phyloP scores from a whole-genome alignment of 2,888 invertebrate species.

The Hedya salicella region DNA sequence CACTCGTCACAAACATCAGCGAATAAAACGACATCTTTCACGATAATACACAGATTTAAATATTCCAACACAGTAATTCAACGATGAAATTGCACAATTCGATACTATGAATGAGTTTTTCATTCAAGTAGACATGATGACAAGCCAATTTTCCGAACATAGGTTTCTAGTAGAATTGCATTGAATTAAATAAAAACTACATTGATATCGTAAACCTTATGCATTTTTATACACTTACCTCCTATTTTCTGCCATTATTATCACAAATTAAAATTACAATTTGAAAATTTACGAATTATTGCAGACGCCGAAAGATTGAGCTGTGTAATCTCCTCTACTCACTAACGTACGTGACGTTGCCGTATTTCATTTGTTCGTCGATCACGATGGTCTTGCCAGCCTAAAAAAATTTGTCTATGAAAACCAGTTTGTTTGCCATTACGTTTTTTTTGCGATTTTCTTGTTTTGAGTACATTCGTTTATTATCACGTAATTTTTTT shows the following conservation, averaged over 20 bases:
- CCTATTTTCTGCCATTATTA: constrained; percentile 85
- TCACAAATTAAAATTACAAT: constrained; percentile 67
- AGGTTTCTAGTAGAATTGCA: constrained; percentile 54
- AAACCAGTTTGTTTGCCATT: constrained; percentile 47
- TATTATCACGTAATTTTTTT: too few species aligned
- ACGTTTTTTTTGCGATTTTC: not conserved
- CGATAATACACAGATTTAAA: constrained; percentile 12
- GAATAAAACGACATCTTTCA: constrained; percentile 17
- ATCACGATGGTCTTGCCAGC: constrained; percentile 64
- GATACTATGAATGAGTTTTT: constrained; percentile 42
- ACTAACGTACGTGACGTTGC: constrained; percentile 81
- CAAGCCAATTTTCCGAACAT: constrained; percentile 81
- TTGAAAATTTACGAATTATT: constrained; percentile 66
- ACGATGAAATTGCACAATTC: constrained; percentile 53
- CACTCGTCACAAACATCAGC: constrained; percentile 40
- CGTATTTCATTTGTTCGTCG: constrained; percentile 84
- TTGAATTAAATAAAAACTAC: constrained; percentile 28
- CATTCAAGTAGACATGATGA: constrained; percentile 78
- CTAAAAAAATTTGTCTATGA: constrained; percentile 52
- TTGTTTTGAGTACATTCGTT: too few species aligned
- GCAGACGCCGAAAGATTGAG: constrained; percentile 72
- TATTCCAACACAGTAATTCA: constrained; percentile 13
- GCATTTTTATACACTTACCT: constrained; percentile 68
- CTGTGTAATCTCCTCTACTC: constrained; percentile 66
- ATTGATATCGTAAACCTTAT: constrained; percentile 40